Evolutionary conservation across 1,140 invertebrate genomes (phyloP), one percentile per base, ranked within the genome.

Genomic region (Thaumatotibia leucotreta): DNA sequence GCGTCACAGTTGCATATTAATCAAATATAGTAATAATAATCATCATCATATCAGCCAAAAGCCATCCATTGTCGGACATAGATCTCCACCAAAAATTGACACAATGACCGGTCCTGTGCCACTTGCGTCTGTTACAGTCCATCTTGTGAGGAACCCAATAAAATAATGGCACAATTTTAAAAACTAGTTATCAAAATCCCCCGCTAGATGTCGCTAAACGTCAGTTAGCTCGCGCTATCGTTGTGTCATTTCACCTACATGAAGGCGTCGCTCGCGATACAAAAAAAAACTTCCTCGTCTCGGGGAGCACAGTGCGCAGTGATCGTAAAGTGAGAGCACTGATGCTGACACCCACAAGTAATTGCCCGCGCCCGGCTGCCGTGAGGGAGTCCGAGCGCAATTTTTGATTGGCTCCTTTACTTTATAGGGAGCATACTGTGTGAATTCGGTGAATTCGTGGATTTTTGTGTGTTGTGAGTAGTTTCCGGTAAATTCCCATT

Each of bases 231-330:
- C 39, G 17, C 39, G 39, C 39, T 45, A 45, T 20, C 14, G 39
- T 45, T 45, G 39, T 45, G 39, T 45, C 14, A 1, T 14, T n/a
- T 11, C 17, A 20, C 2, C 39, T 45, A 6, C 17, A 45, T 9
- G 17, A 20, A 1, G n/a, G 6, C 39, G 39, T 2, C 8, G 0
- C 0, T 0, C 8, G 17, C 39, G 6, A 4, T 1, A 8, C 8
- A 4, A 24, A 61, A 67, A 4, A 24, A 61, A 67, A 78, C 83
- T 79, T 94, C 93, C 93, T 94, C 94, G 93, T 94, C 93, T 92
- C 80, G 92, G 93, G 93, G 93, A 94, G 93, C 93, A 94, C 91
- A 94, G 92, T 94, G 92, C 92, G 91, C 93, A 90, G 90, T 94
- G 93, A 94, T 92, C 93, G 93, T 92, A 72, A 92, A 93, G 93